Evolutionary conservation across 2,888 invertebrate genomes (phyloP).

Genomic region (Chaetoderma sp.): DNA sequence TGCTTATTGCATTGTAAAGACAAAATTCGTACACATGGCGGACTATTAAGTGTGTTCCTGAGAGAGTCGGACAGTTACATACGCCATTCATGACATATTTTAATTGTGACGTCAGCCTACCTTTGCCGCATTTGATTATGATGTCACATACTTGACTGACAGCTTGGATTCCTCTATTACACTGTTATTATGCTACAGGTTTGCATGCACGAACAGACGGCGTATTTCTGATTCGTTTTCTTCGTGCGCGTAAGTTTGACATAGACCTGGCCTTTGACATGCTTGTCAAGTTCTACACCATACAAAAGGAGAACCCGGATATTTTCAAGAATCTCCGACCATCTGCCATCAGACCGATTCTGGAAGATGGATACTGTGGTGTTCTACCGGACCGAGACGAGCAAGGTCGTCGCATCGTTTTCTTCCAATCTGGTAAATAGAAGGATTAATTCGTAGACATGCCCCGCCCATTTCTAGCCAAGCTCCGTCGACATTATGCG

Average conservation of each 20-base stretch:
- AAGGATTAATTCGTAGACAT: too few species aligned
- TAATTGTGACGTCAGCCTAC: too few species aligned
- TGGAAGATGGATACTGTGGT: conserved; percentile 58
- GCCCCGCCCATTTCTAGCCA: too few species aligned
- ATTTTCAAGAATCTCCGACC: conserved; percentile 62
- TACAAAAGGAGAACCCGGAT: conserved; percentile 60
- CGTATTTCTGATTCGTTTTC: conserved; percentile 81
- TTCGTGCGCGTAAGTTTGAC: conserved; percentile 90
- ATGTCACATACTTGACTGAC: too few species aligned
- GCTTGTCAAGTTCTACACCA: conserved; percentile 63
- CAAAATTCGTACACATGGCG: too few species aligned
- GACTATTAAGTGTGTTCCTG: too few species aligned
- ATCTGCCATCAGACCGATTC: conserved; percentile 51
- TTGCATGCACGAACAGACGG: conserved; percentile 74
- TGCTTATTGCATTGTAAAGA: too few species aligned
- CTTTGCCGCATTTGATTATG: too few species aligned
- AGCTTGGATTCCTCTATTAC: too few species aligned
- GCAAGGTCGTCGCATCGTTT: conserved; percentile 51
- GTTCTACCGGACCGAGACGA: conserved; percentile 67
- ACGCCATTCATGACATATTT: too few species aligned
- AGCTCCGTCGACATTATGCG: too few species aligned
- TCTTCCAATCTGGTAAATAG: conserved; percentile 62
- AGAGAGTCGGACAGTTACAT: too few species aligned
- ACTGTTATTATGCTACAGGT: conserved; percentile 43
- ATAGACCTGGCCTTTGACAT: conserved; percentile 85